Evolutionary conservation across 2,888 invertebrate genomes (phyloP), one percentile per base, ranked within the genome.

Genomic region (Cosmia pyralina): DNA sequence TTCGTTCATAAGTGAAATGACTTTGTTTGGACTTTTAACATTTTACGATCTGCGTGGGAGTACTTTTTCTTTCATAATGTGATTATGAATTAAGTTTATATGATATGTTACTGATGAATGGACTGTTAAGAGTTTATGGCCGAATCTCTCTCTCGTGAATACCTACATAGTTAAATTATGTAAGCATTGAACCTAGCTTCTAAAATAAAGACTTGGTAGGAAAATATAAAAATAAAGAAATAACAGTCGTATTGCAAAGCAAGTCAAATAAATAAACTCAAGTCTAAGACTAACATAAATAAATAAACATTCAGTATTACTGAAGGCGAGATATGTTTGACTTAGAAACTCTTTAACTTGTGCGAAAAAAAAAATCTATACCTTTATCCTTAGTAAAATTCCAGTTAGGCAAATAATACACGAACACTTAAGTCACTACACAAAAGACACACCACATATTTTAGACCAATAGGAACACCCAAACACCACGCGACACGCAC

Each of bases 11-110:
- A 60, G 63, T 46, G 70, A 78, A 71, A 76, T 72, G 0, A 66
- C 28, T 63, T 71, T 71, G 63, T 82, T 75, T 71, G 48, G 10
- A 77, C 74, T 73, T 79, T 82, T 77, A 65, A 70, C 38, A 72
- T 69, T 77, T 84, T 58, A 76, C 55, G 44, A 75, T n/a, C 34
- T 83, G 73, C 73, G 84, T 85, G 83, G 62, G 84, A 83, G 38
- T 62, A 34, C 28, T 65, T 69, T 66, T 65, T 66, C 57, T 59
- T 66, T 74, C 64, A 59, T 58, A 60, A 63, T 34, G 60, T 66
- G 19, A 15, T 71, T 65, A 60, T 52, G 50, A 63, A 70, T 75
- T 48, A 85, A 58, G 17, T 60, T 71, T 63, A 60, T 58, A 19
- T 8, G 8, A 41, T 8, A 41, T 53, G 53, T 38, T 48, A 53